phyloP scores from a whole-genome alignment of 2,888 invertebrate species.

The Drosophila nr. fundita region DNA sequence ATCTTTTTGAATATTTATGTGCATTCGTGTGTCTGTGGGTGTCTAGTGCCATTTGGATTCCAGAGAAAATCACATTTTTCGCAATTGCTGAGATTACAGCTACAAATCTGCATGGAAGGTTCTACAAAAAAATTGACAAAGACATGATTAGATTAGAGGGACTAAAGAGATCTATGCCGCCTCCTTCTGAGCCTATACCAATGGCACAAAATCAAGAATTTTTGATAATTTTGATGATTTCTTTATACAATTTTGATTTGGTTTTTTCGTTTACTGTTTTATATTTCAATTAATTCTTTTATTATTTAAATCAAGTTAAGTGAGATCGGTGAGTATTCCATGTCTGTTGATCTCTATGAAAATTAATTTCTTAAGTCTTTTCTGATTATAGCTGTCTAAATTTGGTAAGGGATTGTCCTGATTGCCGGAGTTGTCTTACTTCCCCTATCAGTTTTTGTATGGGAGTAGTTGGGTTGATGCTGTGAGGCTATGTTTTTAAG shows the following conservation, averaged over 20 bases:
- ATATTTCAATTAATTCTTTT: too few relatives aligned
- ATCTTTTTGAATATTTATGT: slow-evolving; percentile 79
- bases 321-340: too few relatives aligned
- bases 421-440: background rate
- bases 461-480: background rate
- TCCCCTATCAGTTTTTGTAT: background rate
- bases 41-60: slow-evolving; percentile 58
- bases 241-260: background rate
- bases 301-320: too few relatives aligned
- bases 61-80: slow-evolving; percentile 59
- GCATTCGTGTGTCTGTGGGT: slow-evolving; percentile 8
- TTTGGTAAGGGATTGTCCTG: background rate
- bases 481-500: too few relatives aligned
- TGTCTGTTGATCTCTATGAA: background rate
- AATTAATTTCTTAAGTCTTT: background rate
- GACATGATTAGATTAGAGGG: background rate
- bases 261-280: background rate
- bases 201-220: background rate
- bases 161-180: background rate
- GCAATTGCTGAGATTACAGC: slow-evolving; percentile 44
- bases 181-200: background rate
- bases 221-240: background rate
- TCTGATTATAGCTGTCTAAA: background rate
- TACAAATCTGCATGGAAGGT: slow-evolving; percentile 41
- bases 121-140: slow-evolving; percentile 35